Base-by-base conservation (phyloP, 2,888 invertebrate species). In the Halictus quadricinctus region DNA sequence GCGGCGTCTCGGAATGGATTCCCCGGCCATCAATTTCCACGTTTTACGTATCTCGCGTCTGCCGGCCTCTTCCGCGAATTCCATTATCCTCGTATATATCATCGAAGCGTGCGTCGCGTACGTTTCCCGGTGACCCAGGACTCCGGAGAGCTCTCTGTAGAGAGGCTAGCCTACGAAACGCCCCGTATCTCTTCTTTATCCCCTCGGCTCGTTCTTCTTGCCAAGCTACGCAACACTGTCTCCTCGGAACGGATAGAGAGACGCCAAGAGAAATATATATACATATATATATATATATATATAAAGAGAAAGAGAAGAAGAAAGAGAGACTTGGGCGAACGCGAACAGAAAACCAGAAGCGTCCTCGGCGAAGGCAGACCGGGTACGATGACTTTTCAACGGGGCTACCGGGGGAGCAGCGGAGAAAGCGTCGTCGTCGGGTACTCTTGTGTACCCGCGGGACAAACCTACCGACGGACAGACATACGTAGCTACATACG, bases 401-500 rank as follows among this genome's bases (percentile, higher is more conserved):
- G 83, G 72, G 81, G 84, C 83, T 89, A 82, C 84, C 88, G 87
- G 66, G 72, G 81, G 79, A 75, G 76, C 76, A 54, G 54, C 54
- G 73, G 73, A 72, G 79, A 80, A 85, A 87, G 81, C 85, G 74
- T 54, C 81, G 78, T 72, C 77, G 54, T 54, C 54, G 54, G 54
- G 79, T 80, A 76, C 41, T 50, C 83, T 79, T 78, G 60, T 85
- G 82, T 84, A 84, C 76, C 78, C 83, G 76, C 81, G 81, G 86
- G 83, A 87, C 84, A 79, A 83, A 80, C 86, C 80, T 66, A 82
- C 83, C 80, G 72, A 83, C 84, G 82, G 83, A 90, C 86, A 80
- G 84, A 89, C 89, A 84, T 81, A 84, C 86, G 88, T 87, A 88
- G 73, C 72, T 87, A 87, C 81, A 83, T 86, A 84, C 84, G 81